Evolutionary conservation across 2,797 vertebrate genomes (phyloP), one percentile per base, ranked within the genome.

Genomic region (Agapornis canus): DNA sequence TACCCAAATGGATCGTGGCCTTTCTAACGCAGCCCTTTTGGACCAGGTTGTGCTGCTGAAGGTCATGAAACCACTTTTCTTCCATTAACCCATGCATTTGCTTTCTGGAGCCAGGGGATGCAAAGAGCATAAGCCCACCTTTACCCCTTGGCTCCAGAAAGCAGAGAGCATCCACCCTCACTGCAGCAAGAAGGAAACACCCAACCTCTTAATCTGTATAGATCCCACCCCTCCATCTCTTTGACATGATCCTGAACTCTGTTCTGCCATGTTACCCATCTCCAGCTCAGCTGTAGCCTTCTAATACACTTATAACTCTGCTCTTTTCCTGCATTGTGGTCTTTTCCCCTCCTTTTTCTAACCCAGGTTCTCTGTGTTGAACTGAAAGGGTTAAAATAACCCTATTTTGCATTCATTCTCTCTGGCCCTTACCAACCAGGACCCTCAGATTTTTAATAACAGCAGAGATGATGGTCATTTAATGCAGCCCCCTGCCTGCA

Each of bases 401-500:
- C 10, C 3, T 35, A n/a, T 19, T 89, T 82, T 66, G 29, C 42
- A 56, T 82, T 64, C 4, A 0, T 60, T 69, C 57, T 70, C 63
- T 70, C 54, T 19, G 87, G 45, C 87, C 47, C 0, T 7, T 32
- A 61, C 66, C n/a, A 35, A 16, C 87, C 48, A 39, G 0, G 5
- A 84, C 82, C 92, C 77, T 49, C 64, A 78, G 94, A 64, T 80
- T 70, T 86, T 89, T 60, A 84, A 39, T 60, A 84, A 61, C 43
- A 56, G 59, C 11, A 1, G 80, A 66, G 85, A 88, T 79, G 83
- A 86, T 88, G 94, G 91, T 86, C 95, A 82, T 82, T 91, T 89
- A 82, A 86, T 16, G 45, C 94, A 94, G 60, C 91, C 94, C 90
- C 94, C 92, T 73, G 73, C 94, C 77, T 86, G 90, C 94, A 92